Conservation (phyloP, 2,797 vertebrate species). For the Chromis chromis region DNA sequence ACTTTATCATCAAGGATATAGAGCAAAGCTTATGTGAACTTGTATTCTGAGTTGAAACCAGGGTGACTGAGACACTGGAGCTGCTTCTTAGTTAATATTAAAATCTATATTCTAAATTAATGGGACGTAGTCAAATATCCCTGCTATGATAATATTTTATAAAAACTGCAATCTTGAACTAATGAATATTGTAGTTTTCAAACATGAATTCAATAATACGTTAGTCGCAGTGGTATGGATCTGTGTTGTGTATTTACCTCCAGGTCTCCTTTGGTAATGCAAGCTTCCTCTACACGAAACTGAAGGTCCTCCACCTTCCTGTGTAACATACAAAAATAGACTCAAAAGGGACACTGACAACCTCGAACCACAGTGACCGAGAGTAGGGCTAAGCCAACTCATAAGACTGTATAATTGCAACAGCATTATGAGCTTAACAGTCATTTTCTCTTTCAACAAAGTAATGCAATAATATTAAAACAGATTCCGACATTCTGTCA, state of each 20-base stretch:
- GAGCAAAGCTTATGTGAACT: conserved; percentile 14
- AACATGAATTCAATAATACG: conserved; percentile 3
- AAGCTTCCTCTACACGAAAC: conserved; percentile 98
- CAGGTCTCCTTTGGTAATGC: conserved; percentile 99
- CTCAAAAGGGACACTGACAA: neutral
- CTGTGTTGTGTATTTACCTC: conserved; percentile 89
- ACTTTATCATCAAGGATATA: conserved; percentile 7
- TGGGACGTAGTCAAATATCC: neutral
- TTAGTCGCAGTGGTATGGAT: neutral
- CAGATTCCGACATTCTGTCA: conserved; percentile 2
- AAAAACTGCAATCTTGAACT: neutral
- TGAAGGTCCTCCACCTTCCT: conserved; percentile 99
- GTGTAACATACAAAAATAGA: conserved; percentile 46
- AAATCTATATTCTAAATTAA: conserved; percentile 3
- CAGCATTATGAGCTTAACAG: conserved; percentile 3
- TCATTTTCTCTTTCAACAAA: conserved; percentile 5
- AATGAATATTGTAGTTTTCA: neutral
- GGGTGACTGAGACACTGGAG: conserved; percentile 5
- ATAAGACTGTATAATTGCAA: conserved; percentile 4
- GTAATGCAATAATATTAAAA: neutral
- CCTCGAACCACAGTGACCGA: conserved; percentile 6
- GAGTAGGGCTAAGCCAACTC: neutral
- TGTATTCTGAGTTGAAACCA: conserved; percentile 10
- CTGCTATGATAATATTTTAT: neutral
- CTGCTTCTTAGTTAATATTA: neutral